Evolutionary conservation across 2,113 vertebrate species (phyloP), one percentile per base, ranked within the genome.

Genomic region (Suncus etruscus): DNA sequence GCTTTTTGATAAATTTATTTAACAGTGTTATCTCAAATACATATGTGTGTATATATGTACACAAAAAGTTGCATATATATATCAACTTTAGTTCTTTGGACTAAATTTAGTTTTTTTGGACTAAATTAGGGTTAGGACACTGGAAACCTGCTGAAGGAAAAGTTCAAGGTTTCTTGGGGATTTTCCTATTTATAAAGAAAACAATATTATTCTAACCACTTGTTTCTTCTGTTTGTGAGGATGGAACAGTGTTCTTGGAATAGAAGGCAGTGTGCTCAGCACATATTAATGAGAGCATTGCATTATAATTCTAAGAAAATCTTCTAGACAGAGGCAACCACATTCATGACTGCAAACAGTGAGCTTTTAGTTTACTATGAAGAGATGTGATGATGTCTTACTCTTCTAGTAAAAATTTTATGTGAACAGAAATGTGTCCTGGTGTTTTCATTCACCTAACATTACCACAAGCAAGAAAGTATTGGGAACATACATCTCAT

Each of bases 401-500:
- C 86, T 97, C 95, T 96, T 91, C 95, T 5, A 76, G 94, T 92
- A 96, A 97, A 95, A 69, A 73, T 66, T 89, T 94, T 86, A 90
- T 50, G 63, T 78, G 77, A 83, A 83, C 86, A 22, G 69, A 89
- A 88, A 86, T 89, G 84, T 86, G 73, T 84, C 94, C 39, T 73
- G 85, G 78, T 74, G 45, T 75, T 92, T 96, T 80, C 65, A 72
- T 90, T 90, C 83, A 89, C 91, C 47, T 70, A 87, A 95, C 77
- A 86, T 72, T 90, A 83, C 76, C 86, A 74, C 75, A 87, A 83
- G 79, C 91, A 74, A 92, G 83, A 85, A 89, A 80, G 66, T 80
- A 77, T 92, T 87, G 94, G 73, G 93, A 96, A 96, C 95, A 96
- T 95, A 97, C 96, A 97, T 66, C 95, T 91, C 93, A 96, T 96